phyloP scores from a whole-genome alignment of 2,797 vertebrate species.

The Smutsia temminckii region DNA sequence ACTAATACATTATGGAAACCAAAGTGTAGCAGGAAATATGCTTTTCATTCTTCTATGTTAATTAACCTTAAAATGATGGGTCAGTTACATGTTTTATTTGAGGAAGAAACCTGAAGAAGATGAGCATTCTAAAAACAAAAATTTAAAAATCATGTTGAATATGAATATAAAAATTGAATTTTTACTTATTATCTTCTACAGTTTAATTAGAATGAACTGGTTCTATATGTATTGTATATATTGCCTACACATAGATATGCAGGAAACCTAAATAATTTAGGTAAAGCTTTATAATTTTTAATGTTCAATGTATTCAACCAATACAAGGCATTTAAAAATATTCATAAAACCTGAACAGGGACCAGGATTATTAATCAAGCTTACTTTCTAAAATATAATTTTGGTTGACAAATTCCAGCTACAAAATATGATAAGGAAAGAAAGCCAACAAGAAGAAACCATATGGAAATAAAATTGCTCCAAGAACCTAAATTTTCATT shows the following conservation, averaged over 20 bases:
- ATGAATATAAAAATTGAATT: background rate
- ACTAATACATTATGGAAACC: background rate
- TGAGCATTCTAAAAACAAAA: background rate
- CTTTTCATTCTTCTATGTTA: background rate
- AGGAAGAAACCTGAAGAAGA: background rate
- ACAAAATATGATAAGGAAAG: background rate
- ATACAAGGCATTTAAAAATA: background rate
- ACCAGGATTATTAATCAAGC: background rate
- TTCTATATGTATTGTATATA: background rate
- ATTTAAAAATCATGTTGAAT: background rate
- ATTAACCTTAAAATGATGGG: background rate
- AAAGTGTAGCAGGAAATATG: background rate
- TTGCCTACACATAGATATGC: background rate
- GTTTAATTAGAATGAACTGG: background rate
- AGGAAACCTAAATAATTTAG: background rate
- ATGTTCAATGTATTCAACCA: background rate
- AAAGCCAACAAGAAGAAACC: background rate
- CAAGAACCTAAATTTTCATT: background rate
- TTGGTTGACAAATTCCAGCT: constrained; percentile 15
- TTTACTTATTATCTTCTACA: background rate
- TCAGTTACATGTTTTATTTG: background rate
- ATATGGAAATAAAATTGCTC: background rate
- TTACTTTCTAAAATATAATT: background rate
- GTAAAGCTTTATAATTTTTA: background rate
- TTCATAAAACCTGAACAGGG: background rate